Evolutionary conservation across 2,888 invertebrate species (phyloP).

Genomic region (Geophilus truncorum): DNA sequence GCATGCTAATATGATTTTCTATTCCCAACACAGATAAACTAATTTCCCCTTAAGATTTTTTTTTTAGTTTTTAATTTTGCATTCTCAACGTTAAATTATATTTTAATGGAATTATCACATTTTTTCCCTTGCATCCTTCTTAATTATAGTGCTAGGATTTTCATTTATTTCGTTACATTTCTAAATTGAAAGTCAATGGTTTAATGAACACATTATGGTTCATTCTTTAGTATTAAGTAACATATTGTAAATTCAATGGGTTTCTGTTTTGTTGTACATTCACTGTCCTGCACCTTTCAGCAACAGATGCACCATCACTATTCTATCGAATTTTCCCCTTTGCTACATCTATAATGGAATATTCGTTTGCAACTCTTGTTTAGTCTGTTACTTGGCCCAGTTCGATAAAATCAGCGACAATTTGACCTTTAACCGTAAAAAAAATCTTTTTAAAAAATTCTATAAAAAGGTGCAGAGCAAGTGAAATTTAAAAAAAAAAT

Average conservation of each 20-base stretch:
- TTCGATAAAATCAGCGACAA: background rate
- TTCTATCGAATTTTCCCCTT: background rate
- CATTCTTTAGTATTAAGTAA: background rate
- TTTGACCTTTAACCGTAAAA: background rate
- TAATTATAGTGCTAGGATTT: background rate
- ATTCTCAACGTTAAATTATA: background rate
- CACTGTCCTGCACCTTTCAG: constrained; percentile 12
- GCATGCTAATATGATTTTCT: background rate
- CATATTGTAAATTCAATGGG: background rate
- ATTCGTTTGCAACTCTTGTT: background rate
- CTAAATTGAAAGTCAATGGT: background rate
- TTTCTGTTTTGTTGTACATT: background rate
- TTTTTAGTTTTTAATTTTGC: background rate
- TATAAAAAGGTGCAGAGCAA: constrained; percentile 2
- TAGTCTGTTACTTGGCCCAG: background rate
- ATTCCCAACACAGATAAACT: background rate
- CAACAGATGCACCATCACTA: background rate
- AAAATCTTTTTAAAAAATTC: background rate
- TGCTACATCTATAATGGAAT: background rate
- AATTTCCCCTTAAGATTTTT: background rate
- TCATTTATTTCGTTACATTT: background rate
- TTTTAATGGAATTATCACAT: background rate
- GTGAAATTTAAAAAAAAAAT: background rate
- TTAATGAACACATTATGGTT: background rate
- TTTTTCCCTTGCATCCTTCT: background rate